Percentiles rank a stretch among this genome's conserved stretches.
Evolutionary conservation across 2,888 invertebrate species (phyloP).

Genomic region (Blastobasis adustella): DNA sequence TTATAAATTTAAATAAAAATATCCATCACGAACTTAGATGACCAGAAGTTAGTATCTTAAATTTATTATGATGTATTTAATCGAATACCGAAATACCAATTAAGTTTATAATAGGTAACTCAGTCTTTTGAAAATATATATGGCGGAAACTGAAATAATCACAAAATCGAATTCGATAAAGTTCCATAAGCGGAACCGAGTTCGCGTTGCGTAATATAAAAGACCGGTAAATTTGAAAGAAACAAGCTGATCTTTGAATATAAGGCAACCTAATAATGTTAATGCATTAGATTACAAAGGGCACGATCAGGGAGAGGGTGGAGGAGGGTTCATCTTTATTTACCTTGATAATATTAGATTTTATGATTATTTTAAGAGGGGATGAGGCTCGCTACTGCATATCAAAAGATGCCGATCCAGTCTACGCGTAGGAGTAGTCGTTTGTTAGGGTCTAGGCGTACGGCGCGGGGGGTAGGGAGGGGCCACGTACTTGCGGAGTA

Average conservation of each 20-base stretch:
- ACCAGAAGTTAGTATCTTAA: no score
- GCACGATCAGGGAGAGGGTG: conserved; percentile 33
- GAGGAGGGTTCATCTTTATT: conserved; percentile 41
- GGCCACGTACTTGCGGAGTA: conserved; percentile 60
- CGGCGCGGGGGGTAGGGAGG: conserved; percentile 26
- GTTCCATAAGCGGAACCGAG: conserved; percentile 6
- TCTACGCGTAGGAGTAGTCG: conserved; percentile 22
- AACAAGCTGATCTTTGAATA: conserved; percentile 40
- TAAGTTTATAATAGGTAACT: no score
- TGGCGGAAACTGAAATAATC: no score
- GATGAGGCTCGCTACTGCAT: conserved; percentile 32
- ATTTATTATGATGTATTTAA: no score
- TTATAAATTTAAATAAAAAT: no score
- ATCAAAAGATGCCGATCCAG: conserved; percentile 37
- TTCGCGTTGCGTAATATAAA: conserved; percentile 17
- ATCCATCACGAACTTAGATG: no score
- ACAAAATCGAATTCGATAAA: no score
- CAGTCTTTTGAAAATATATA: no score
- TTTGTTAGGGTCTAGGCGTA: conserved; percentile 39
- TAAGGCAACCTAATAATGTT: conserved; percentile 56
- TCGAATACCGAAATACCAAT: no score
- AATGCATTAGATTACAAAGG: conserved; percentile 64
- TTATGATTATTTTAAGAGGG: conserved; percentile 56
- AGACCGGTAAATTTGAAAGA: conserved; percentile 42
- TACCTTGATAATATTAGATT: conserved; percentile 52